A percentile compares a stretch with the other conserved stretches of the same genome.
Conservation (phyloP, 1,140 invertebrate species). For the Brachionus calyciflorus region DNA sequence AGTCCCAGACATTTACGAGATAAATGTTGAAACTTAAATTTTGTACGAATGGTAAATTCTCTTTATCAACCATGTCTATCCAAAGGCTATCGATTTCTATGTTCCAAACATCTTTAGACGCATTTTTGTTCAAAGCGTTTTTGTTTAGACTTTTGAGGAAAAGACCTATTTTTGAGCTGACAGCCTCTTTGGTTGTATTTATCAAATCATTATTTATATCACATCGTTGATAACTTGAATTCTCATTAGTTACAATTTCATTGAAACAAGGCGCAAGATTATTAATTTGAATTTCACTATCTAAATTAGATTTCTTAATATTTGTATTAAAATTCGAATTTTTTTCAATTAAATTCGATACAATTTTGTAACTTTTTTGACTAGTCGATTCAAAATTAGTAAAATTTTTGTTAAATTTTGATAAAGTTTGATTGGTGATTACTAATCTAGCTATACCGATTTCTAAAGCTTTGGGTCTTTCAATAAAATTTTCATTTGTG, state of each 20-base stretch:
- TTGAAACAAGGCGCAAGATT: constrained; percentile 28
- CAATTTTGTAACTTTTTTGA: neutral
- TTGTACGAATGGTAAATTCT: constrained; percentile 16
- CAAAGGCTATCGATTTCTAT: constrained; percentile 13
- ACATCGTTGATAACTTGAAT: neutral
- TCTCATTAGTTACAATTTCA: neutral
- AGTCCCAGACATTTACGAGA: constrained; percentile 26
- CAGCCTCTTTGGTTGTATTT: neutral
- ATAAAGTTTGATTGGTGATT: neutral
- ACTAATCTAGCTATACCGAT: constrained; percentile 7
- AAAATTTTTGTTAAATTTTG: neutral
- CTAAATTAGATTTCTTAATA: neutral
- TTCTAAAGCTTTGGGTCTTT: constrained; percentile 1
- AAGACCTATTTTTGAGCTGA: constrained; percentile 19
- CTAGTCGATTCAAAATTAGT: neutral
- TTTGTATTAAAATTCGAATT: constrained; percentile 4
- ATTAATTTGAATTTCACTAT: neutral
- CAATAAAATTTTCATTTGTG: neutral
- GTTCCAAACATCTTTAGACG: constrained; percentile 12
- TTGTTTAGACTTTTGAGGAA: constrained; percentile 35
- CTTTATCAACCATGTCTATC: constrained; percentile 27
- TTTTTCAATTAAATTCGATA: neutral
- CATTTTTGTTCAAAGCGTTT: constrained; percentile 13
- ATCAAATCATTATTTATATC: neutral
- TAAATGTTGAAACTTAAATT: neutral